These are phyloP conservation scores for Babyrousa celebensis DNA, from an alignment of 2,797 vertebrate genomes.

Conservation along the genomic window DNA sequence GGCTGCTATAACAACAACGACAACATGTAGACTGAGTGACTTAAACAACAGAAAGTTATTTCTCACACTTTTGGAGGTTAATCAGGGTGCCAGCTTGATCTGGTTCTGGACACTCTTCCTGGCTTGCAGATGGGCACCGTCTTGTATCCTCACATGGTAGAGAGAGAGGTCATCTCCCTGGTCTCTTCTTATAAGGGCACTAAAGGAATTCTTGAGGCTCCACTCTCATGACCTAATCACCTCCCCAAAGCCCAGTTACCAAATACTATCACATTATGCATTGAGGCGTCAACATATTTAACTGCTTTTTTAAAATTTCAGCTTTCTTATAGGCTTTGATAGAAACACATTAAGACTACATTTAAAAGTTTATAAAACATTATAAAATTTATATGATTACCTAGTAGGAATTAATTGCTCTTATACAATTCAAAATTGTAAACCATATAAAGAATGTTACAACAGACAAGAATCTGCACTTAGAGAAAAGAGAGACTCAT, in stretches of 20 bases:
- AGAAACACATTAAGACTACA: not conserved
- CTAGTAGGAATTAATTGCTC: constrained; percentile 4
- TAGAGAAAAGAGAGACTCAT: not conserved
- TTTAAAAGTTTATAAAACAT: not conserved
- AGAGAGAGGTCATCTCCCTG: not conserved
- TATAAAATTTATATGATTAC: not conserved
- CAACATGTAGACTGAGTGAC: too few relatives aligned
- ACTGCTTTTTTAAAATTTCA: not conserved
- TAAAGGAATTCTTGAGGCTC: not conserved
- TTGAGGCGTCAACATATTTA: not conserved
- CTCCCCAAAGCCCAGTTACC: not conserved
- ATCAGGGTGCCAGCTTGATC: not conserved
- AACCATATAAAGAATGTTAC: not conserved
- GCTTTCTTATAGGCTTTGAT: not conserved
- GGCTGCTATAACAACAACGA: not conserved
- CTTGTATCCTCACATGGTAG: not conserved
- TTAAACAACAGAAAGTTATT: not conserved
- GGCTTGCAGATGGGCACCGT: not conserved
- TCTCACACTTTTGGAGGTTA: not conserved
- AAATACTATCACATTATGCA: not conserved
- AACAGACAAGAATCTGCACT: not conserved
- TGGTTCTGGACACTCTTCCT: not conserved
- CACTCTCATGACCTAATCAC: not conserved
- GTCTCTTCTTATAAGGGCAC: not conserved
- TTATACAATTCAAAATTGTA: not conserved